Conservation (phyloP, 2,888 invertebrate species). For the Andricus curvator region DNA sequence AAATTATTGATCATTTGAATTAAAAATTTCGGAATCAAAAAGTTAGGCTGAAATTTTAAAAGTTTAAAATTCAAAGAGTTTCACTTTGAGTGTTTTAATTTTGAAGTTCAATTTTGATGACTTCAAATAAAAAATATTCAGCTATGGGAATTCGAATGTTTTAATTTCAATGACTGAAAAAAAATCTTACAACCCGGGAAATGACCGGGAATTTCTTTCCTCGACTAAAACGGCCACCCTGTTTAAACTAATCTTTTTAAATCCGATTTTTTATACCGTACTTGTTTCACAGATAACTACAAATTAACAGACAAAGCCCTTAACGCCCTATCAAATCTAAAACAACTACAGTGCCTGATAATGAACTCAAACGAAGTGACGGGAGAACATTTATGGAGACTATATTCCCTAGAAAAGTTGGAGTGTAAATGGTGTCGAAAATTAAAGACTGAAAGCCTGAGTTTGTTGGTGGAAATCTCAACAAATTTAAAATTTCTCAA, state of each 20-base stretch:
- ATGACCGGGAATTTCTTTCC: too few relatives aligned
- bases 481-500: background rate
- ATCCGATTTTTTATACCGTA: background rate
- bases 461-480: background rate
- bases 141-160: too few relatives aligned
- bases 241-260: background rate
- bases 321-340: background rate
- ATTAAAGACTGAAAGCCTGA: background rate
- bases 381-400: background rate
- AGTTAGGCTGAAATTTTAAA: too few relatives aligned
- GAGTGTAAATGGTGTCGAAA: conserved; percentile 8
- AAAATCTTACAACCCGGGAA: too few relatives aligned
- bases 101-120: too few relatives aligned
- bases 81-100: too few relatives aligned
- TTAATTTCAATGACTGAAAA: too few relatives aligned
- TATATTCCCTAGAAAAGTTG: background rate
- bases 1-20: too few relatives aligned
- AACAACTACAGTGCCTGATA: background rate
- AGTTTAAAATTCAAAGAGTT: too few relatives aligned
- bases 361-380: background rate
- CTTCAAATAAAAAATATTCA: too few relatives aligned
- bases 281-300: background rate
- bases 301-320: background rate
- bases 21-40: too few relatives aligned
- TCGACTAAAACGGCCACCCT: too few relatives aligned